Base-by-base conservation (phyloP, 1,140 invertebrate genomes). In the Rhagoletis pomonella region DNA sequence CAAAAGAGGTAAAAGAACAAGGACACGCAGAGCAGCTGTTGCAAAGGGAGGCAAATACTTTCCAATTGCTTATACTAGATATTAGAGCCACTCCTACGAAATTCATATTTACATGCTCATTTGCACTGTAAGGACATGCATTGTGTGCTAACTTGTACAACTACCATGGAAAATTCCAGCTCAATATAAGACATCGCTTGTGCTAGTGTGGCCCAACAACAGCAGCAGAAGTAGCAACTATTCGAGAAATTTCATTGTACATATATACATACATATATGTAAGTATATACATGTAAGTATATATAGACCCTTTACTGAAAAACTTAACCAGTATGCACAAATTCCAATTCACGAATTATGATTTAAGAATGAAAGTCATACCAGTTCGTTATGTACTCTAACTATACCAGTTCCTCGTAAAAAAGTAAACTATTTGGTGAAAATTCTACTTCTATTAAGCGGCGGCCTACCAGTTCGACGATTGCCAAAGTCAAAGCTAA, bases 31-130 rank as follows among this genome's bases (percentile, higher is more conserved):
- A 12, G 65, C 12, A 10, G 50, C 50, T 7, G 10, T 5, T 55
- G 42, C 29, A 3, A 17, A 9, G 29, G 44, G 67, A 17, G 39
- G 29, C 29, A 29, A 73, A 73, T 14, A 6, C 42, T 42, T 42
- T 73, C 39, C 14, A 73, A 73, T 4, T 73, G 39, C 67, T 44
- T 73, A 47, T 73, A 17, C 17, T 14, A n/a, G n/a, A n/a, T n/a
- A 44, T 73, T 44, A 73, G 17, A 73, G 42, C 67, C 17, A 73
- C 42, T 73, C 12, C 67, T 12, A 73, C 67, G n/a, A 73, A 73
- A 73, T 73, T 47, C 39, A 73, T 47, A 73, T 73, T 47, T 73
- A 73, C 67, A 44, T 47, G 67, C 42, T 73, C 44, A 73, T 73
- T 73, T 73, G 12, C 67, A 73, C 44, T 73, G 39, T 39, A 47